Base-by-base conservation (phyloP, 1,140 invertebrate genomes). In the Parapsyche elsis region DNA sequence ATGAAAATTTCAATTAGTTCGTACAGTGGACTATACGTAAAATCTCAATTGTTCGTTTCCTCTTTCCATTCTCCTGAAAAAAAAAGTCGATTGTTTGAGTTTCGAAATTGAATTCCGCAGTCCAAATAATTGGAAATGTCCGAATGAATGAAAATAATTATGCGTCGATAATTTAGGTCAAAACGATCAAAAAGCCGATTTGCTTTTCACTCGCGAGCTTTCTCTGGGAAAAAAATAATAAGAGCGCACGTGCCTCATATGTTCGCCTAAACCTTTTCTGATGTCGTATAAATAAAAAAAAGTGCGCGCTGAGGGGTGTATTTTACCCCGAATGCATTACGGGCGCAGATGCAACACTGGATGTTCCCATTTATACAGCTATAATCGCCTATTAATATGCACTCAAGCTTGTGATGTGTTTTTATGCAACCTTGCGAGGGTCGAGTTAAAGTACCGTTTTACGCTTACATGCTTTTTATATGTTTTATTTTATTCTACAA, bases 321-420 rank as follows among this genome's bases (percentile, higher is more conserved):
- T 67, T 23, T 24, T 2, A 12, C 64, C 64, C 23, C 5, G 24
- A 26, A 67, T 67, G 64, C 64, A 67, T 67, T 67, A 14, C 5
- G 64, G 64, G 14, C 64, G 21, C 64, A 67, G 64, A 67, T 67
- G 64, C 64, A 67, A 19, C 64, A 12, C 4, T 24, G 64, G 24
- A 67, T 30, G 64, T 26, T 24, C 24, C 64, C 64, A 67, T 67
- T 38, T 67, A 67, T 23, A n/a, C 24, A 5, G 64, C 24, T 24
- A 67, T 67, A 67, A 67, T 67, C 64, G 24, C 24, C 64, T 67
- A 67, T 67, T 67, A 67, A 67, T 67, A 67, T 67, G 64, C 64
- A 67, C 24, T 67, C 64, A 23, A 12, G 64, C 64, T 67, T 67
- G 64, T 67, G 64, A 67, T 67, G 14, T 30, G 64, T 67, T 67